phyloP scores from a whole-genome alignment of 2,797 vertebrate species.

The Furcifer pardalis region DNA sequence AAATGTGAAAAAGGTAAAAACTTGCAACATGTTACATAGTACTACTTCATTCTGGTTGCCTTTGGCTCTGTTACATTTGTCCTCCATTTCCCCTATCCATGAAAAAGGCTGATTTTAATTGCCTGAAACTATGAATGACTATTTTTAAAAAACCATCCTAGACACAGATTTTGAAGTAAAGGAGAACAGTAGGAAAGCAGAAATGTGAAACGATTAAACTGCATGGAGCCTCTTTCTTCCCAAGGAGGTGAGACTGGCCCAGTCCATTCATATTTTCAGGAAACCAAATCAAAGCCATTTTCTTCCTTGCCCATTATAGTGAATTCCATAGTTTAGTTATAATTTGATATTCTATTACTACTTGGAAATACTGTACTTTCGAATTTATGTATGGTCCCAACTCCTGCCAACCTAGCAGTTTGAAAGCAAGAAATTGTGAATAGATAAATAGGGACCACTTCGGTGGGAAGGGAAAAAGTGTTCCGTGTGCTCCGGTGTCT shows the following conservation, averaged over 20 bases:
- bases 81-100: conserved; percentile 8
- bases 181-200: not conserved
- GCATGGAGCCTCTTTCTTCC: not conserved
- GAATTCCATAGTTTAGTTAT: not conserved
- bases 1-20: not conserved
- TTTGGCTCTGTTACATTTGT: not conserved
- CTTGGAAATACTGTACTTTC: not conserved
- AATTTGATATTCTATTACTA: not conserved
- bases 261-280: not conserved
- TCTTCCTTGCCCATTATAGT: not conserved
- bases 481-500: too few species aligned
- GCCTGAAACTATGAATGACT: not conserved
- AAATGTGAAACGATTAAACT: not conserved
- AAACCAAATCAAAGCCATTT: not conserved
- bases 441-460: too few species aligned
- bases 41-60: not conserved
- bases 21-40: not conserved
- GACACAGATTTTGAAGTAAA: not conserved
- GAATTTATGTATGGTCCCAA: not conserved
- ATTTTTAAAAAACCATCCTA: not conserved
- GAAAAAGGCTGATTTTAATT: not conserved
- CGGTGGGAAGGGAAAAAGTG: too few species aligned
- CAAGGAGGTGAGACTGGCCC: not conserved
- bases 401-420: too few species aligned
- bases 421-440: too few species aligned